These are phyloP conservation scores for Microplitis manilae DNA, from an alignment of 2,888 invertebrate genomes.

Conservation along the genomic window DNA sequence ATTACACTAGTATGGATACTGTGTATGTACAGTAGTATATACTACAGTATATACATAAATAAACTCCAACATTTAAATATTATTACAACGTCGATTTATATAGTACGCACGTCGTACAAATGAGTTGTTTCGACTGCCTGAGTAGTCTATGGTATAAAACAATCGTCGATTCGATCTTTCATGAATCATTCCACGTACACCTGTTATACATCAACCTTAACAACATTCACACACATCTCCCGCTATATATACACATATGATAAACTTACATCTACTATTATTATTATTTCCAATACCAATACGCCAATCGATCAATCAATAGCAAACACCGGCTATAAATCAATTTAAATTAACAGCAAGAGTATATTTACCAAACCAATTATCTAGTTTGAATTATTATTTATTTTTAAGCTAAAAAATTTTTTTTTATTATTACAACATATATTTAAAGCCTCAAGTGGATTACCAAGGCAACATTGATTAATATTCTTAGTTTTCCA, in stretches of 20 bases:
- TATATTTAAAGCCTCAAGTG: neutral
- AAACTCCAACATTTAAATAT: conserved; percentile 61
- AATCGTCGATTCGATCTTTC: conserved; percentile 29
- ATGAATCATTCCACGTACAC: conserved; percentile 26
- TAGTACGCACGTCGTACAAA: conserved; percentile 60
- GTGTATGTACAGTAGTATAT: neutral
- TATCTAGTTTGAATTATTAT: neutral
- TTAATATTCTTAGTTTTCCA: neutral
- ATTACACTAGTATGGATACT: neutral
- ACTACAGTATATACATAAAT: conserved; percentile 45
- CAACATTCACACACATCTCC: neutral
- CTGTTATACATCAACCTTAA: conserved; percentile 7
- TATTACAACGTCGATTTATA: conserved; percentile 64
- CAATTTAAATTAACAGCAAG: neutral
- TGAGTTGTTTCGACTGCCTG: conserved; percentile 44
- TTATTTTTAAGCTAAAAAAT: neutral
- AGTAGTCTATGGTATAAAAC: conserved; percentile 22
- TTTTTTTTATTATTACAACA: neutral
- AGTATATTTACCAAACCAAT: neutral
- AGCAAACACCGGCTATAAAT: neutral
- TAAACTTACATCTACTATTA: neutral
- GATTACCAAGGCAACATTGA: conserved; percentile 1
- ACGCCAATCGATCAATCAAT: neutral
- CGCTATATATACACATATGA: neutral
- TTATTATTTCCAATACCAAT: neutral